Conservation (phyloP, 2,113 vertebrate genomes). For the Odobenus rosmarus region DNA sequence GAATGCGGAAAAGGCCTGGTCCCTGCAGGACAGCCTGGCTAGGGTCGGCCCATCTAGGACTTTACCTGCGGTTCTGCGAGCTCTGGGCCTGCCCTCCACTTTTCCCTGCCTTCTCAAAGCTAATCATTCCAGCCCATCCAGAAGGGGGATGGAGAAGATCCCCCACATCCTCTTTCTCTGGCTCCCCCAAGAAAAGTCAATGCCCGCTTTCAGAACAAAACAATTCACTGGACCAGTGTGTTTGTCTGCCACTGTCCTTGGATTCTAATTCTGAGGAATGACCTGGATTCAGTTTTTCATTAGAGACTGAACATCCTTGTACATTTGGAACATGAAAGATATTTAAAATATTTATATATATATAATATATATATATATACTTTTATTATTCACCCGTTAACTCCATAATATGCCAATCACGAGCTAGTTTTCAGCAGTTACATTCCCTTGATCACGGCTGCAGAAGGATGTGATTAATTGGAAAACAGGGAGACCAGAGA, state of each 20-base stretch:
- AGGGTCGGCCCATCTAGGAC: not conserved
- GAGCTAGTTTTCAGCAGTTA: constrained; percentile 88
- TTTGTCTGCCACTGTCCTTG: constrained; percentile 3
- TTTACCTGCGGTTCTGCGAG: not conserved
- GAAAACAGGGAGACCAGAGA: constrained; percentile 78
- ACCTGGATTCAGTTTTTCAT: constrained; percentile 61
- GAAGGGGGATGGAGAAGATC: not conserved
- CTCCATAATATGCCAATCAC: constrained; percentile 88
- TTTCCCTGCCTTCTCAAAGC: not conserved
- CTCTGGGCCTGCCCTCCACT: not conserved
- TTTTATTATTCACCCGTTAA: constrained; percentile 92
- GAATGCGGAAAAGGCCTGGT: not conserved
- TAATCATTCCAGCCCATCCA: not conserved
- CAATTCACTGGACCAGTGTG: not conserved
- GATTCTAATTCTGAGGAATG: constrained; percentile 55
- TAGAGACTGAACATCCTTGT: constrained; percentile 71
- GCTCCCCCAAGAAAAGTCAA: not conserved
- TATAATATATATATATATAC: constrained; percentile 86
- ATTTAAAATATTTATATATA: constrained; percentile 86
- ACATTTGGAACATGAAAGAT: constrained; percentile 85
- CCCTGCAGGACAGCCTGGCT: not conserved
- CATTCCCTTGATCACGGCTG: constrained; percentile 86
- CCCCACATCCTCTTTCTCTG: constrained; percentile 1
- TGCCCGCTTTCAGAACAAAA: constrained; percentile 13
- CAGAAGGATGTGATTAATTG: constrained; percentile 81